phyloP scores from a whole-genome alignment of 2,113 vertebrate genomes.

The Dipodomys merriami region DNA sequence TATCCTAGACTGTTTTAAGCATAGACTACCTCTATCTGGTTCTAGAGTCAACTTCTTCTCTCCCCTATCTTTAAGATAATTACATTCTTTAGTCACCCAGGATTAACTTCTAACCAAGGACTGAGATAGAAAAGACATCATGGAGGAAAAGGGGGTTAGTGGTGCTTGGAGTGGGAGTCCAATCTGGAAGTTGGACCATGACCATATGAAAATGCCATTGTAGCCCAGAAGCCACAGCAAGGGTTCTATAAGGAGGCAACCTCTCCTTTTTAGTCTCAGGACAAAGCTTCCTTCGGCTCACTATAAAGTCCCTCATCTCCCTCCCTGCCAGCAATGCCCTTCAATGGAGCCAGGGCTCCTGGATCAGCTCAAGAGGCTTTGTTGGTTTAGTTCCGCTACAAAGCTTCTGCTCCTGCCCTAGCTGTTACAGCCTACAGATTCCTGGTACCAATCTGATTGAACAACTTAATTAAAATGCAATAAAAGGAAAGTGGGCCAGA shows the following conservation, averaged over 20 bases:
- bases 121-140: neutral
- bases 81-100: neutral
- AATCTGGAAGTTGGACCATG: neutral
- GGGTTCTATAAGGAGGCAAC: neutral
- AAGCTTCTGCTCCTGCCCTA: slow-evolving; percentile 59
- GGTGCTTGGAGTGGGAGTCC: neutral
- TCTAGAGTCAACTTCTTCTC: neutral
- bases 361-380: slow-evolving; percentile 59
- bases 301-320: neutral
- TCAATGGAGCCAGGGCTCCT: neutral
- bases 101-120: neutral
- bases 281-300: neutral
- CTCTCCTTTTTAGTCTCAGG: neutral
- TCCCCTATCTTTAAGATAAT: neutral
- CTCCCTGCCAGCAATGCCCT: neutral
- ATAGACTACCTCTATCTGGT: neutral
- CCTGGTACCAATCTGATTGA: slow-evolving; percentile 72
- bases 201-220: neutral
- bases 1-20: neutral
- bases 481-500: slow-evolving; percentile 72
- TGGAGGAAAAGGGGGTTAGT: too few relatives aligned
- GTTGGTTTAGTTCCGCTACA: slow-evolving; percentile 79
- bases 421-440: slow-evolving; percentile 64
- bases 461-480: slow-evolving; percentile 78
- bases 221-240: neutral